Base-by-base conservation (phyloP, 37 sponge, comb jelly and placozoan species). In the Spongilla lacustris region DNA sequence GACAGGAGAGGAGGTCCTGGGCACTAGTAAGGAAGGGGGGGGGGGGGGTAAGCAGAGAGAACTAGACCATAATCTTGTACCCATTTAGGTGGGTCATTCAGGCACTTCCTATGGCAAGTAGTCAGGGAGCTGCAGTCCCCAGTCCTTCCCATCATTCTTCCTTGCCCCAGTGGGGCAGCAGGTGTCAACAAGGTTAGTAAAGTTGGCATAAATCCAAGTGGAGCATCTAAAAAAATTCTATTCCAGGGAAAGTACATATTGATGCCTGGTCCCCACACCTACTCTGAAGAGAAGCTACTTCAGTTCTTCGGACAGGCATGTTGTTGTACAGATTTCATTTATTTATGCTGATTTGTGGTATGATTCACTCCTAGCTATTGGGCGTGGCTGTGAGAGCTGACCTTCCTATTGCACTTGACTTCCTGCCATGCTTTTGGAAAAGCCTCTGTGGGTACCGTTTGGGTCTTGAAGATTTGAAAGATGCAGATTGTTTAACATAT, bases 361-460 rank as follows among this genome's bases (percentile, higher is more conserved):
- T 37, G 68, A 71, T 41, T 71, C 73, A n/a, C 77, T 26, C 36
- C 22, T 38, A 92, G 90, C 85, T 98, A 4, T 66, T 98, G 67
- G 99, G 97, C 30, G 96, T 98, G 24, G 89, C 93, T 22, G 81
- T 98, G 34, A 70, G 99, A 74, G 97, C 95, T 22, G 97, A 98
- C 69, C 83, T 98, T 6, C 99, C 99, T 25, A 77, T 98, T 11
- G 88, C 97, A 0, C 80, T 98, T 32, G 99, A 98, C 74, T 74
- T 96, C 17, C 91, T 98, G 69, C 89, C 93, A 17, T 91, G 89
- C 38, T 96, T 96, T 89, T 98, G 99, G 99, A 98, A 94, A 86
- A 84, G 84, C 36, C 50, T 98, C 26, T 81, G 90, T 74, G 89
- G 83, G 2, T 82, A 88, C 69, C 76, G 69, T 9, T 79, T 96